A percentile compares a stretch with the other conserved stretches of the same genome.
Evolutionary conservation across 2,113 vertebrate genomes (phyloP).

Genomic region (Brachyhypopomus occidentalis): DNA sequence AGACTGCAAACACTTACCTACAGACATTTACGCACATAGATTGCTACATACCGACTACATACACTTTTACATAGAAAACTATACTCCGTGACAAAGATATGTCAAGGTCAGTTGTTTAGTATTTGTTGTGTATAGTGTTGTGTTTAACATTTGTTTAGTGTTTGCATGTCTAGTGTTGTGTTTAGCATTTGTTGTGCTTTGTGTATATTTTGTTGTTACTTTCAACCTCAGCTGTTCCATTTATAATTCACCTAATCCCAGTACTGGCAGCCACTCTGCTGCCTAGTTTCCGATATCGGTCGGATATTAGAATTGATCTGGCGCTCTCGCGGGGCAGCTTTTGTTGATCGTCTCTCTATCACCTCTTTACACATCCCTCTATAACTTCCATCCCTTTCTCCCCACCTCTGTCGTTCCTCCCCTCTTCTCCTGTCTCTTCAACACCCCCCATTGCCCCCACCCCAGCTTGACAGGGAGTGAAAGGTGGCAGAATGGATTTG

Average conservation of each 20-base stretch:
- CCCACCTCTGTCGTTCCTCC: background rate
- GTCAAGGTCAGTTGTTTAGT: too few relatives aligned
- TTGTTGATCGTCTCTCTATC: slow-evolving; percentile 5
- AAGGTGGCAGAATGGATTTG: slow-evolving; percentile 41
- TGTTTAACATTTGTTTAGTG: too few relatives aligned
- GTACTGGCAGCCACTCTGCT: background rate
- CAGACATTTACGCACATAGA: too few relatives aligned
- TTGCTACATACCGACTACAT: too few relatives aligned
- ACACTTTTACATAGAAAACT: too few relatives aligned
- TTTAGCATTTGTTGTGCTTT: too few relatives aligned
- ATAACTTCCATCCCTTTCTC: slow-evolving; percentile 16
- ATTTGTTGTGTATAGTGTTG: too few relatives aligned
- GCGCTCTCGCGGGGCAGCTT: background rate
- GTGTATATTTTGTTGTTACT: background rate
- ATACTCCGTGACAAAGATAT: too few relatives aligned
- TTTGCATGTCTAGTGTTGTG: too few relatives aligned
- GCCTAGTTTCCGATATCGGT: background rate
- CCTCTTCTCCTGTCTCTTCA: slow-evolving; percentile 17
- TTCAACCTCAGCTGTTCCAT: background rate
- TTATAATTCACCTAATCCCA: background rate
- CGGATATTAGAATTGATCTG: background rate
- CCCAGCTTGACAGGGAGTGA: slow-evolving; percentile 22
- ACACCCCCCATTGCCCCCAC: background rate
- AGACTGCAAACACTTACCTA: too few relatives aligned
- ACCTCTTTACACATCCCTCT: background rate